phyloP scores from a whole-genome alignment of 2,888 invertebrate genomes.

The Scaptodrosophila latifasciaeformis region DNA sequence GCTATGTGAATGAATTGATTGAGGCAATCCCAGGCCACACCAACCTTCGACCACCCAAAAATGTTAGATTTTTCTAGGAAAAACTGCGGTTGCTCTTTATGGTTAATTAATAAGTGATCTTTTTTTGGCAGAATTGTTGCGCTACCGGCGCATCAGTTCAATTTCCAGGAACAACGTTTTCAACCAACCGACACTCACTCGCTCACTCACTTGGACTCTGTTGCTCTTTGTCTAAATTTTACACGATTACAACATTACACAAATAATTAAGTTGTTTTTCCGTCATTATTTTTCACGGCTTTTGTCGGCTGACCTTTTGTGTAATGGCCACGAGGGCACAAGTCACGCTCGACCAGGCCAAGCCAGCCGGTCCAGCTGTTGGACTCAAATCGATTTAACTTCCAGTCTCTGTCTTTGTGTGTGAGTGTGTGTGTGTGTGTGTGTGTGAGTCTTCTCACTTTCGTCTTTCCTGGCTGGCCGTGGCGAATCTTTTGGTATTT shows the following conservation, averaged over 20 bases:
- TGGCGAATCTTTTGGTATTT: constrained; percentile 1
- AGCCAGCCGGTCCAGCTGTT: constrained; percentile 18
- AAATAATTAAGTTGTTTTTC: constrained; percentile 62
- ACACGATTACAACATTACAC: constrained; percentile 19
- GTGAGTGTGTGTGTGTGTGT: neutral
- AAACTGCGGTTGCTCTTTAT: constrained; percentile 34
- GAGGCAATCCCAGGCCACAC: neutral
- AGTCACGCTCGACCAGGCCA: constrained; percentile 44
- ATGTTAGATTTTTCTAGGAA: constrained; percentile 40
- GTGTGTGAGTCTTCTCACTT: constrained; percentile 8
- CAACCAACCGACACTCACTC: neutral
- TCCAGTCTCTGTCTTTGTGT: constrained; percentile 26
- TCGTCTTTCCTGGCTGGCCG: neutral
- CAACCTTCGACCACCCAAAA: constrained; percentile 54
- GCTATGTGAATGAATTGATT: constrained; percentile 14
- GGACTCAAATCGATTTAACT: constrained; percentile 50
- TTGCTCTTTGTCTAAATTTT: no score
- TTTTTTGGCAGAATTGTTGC: constrained; percentile 62
- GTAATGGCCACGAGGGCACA: constrained; percentile 41
- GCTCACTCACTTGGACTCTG: constrained; percentile 11
- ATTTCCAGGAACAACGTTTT: constrained; percentile 42
- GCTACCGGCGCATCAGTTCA: constrained; percentile 38
- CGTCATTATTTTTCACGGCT: constrained; percentile 63
- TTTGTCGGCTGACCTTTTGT: constrained; percentile 47
- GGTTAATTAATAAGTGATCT: constrained; percentile 59